Base-by-base conservation (phyloP, 2,797 vertebrate species). In the Myotis planiceps region DNA sequence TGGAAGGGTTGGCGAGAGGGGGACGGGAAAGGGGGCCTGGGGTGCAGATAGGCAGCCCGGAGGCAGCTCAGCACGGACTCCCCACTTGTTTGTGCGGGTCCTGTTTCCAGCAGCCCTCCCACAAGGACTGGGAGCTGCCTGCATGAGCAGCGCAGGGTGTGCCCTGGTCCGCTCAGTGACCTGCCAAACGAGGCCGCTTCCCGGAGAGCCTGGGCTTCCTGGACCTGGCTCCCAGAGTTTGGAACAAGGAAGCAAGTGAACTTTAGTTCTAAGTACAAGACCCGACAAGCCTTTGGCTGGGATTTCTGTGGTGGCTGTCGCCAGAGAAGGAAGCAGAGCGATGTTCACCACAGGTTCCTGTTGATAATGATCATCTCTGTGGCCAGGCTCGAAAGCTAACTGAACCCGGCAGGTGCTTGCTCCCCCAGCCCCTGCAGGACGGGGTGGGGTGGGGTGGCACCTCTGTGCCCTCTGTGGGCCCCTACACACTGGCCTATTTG, bases 341-440 rank as follows among this genome's bases (percentile, higher is more conserved):
- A 39, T 42, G 60, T 71, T 66, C 45, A 21, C 55, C 68, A 74
- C 94, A 68, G 74, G 63, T 90, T 96, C 94, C 82, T 95, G 65
- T 71, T 72, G 95, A 84, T 69, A 69, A 19, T 12, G 12, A 14
- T 90, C 13, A 0, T 58, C 63, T 90, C 88, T 93, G 71, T 1
- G 15, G 88, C 58, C 51, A 63, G 89, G 88, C 42, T 34, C 29
- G n/a, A 80, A 49, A 88, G 37, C 1, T 13, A 32, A n/a, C 2
- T 1, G 34, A 13, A 37, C 71, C 55, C 0, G 1, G 58, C 0
- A 18, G 71, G 34, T 16, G 10, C 58, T 34, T 12, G 63, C 34
- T 60, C 27, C 37, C 45, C 53, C 14, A 12, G 68, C 12, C 79
- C 55, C 9, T 9, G 9, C n/a, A 72, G 34, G 25, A 47, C 21